Conservation (phyloP, 2,888 invertebrate genomes). For the Acanthoscelides obtectus region DNA sequence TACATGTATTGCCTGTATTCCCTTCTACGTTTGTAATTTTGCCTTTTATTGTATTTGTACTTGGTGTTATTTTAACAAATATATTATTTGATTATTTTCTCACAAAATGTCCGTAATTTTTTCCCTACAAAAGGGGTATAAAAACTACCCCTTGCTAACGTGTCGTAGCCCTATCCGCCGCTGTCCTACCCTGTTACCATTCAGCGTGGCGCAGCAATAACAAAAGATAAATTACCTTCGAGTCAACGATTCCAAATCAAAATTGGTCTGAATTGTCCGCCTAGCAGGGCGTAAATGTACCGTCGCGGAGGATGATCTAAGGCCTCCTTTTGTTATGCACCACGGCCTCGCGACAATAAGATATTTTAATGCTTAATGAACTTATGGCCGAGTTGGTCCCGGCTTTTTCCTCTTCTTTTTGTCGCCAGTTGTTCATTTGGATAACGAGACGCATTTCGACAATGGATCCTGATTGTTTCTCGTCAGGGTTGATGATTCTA, state of each 20-base stretch:
- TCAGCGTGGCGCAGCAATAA: conserved; percentile 29
- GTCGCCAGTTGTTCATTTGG: background rate
- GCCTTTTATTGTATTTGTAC: too few relatives aligned
- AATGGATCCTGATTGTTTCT: background rate
- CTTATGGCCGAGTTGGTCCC: background rate
- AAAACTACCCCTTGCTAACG: too few relatives aligned
- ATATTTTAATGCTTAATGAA: background rate
- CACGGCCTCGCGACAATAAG: background rate
- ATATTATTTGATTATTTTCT: too few relatives aligned
- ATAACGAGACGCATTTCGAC: background rate
- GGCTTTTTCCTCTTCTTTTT: background rate
- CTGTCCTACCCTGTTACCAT: conserved; percentile 33
- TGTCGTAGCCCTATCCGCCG: conserved; percentile 5
- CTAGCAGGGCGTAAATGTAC: conserved; percentile 8
- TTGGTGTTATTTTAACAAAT: too few relatives aligned
- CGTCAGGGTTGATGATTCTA: background rate
- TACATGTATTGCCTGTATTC: too few relatives aligned
- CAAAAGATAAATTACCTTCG: conserved; percentile 40
- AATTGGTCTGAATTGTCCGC: conserved; percentile 12
- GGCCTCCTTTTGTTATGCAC: background rate
- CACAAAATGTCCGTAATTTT: too few relatives aligned
- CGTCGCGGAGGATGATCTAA: conserved; percentile 5
- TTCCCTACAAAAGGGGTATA: too few relatives aligned
- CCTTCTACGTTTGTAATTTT: too few relatives aligned
- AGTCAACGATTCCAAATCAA: conserved; percentile 28